Percentiles rank a stretch among this genome's conserved stretches.
phyloP scores from a whole-genome alignment of 2,113 vertebrate genomes.

The Penelope pileata region DNA sequence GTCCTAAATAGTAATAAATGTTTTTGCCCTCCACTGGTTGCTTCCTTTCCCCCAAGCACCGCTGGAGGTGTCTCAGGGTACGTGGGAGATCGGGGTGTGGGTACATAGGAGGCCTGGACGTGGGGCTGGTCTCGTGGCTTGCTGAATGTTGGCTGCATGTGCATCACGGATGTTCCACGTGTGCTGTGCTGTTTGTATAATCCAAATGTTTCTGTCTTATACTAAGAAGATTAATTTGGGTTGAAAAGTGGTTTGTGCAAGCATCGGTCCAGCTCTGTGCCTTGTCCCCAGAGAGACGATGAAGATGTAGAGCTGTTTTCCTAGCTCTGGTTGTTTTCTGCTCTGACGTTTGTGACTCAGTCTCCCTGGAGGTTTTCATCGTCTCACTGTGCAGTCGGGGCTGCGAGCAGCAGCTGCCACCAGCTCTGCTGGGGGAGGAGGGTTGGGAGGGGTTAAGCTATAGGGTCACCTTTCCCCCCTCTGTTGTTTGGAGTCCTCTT shows the following conservation, averaged over 20 bases:
- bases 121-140: not conserved
- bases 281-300: not conserved
- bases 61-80: not conserved
- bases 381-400: not conserved
- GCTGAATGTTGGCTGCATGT: not conserved
- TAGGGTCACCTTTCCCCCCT: not conserved
- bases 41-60: not conserved
- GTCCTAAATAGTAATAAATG: too few species aligned
- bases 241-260: not conserved
- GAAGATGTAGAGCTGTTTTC: not conserved
- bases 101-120: not conserved
- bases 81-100: not conserved
- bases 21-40: not conserved
- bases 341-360: not conserved
- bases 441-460: not conserved
- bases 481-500: not conserved
- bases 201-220: not conserved
- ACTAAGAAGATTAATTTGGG: not conserved
- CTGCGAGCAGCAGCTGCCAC: not conserved
- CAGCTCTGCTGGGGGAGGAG: not conserved
- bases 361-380: not conserved
- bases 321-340: rapidly evolving
- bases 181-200: not conserved
- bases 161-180: rapidly evolving
- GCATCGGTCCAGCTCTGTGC: not conserved